Evolutionary conservation across 1,140 invertebrate species (phyloP).

Genomic region (Glomeris maerens): DNA sequence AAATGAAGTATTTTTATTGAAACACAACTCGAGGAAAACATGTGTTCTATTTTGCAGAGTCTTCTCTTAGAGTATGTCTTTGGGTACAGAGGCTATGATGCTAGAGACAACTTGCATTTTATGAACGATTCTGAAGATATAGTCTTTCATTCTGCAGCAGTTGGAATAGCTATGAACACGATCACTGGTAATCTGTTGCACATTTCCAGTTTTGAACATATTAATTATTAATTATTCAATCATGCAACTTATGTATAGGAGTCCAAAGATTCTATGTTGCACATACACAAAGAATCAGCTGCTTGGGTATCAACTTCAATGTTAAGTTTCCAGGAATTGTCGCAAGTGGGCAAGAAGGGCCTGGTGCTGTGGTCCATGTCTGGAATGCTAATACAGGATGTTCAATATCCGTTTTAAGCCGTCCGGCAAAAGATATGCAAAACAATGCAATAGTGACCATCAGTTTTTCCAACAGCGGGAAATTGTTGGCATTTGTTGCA

Average conservation of each 20-base stretch:
- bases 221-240: slow-evolving; percentile 5
- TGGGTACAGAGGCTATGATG: slow-evolving; percentile 34
- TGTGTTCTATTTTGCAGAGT: too few relatives aligned
- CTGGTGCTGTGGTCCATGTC: slow-evolving; percentile 26
- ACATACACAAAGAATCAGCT: slow-evolving; percentile 35
- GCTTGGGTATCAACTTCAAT: slow-evolving; percentile 30
- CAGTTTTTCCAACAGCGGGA: slow-evolving; percentile 32
- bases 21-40: too few relatives aligned
- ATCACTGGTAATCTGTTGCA: slow-evolving; percentile 21
- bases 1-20: too few relatives aligned
- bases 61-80: slow-evolving; percentile 30
- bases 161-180: slow-evolving; percentile 31
- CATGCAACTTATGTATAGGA: slow-evolving; percentile 20
- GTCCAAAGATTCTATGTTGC: slow-evolving; percentile 31
- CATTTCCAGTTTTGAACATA: not conserved
- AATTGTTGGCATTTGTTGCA: slow-evolving; percentile 29
- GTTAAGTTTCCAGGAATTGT: slow-evolving; percentile 30
- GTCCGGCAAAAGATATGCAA: slow-evolving; percentile 13
- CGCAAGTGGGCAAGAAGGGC: slow-evolving; percentile 32
- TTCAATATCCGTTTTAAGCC: slow-evolving; percentile 24
- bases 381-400: slow-evolving; percentile 30
- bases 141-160: slow-evolving; percentile 33
- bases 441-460: slow-evolving; percentile 30
- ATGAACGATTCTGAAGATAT: slow-evolving; percentile 31
- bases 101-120: slow-evolving; percentile 31